phyloP scores from a whole-genome alignment of 2,113 vertebrate species.

The Synodontis membranacea region DNA sequence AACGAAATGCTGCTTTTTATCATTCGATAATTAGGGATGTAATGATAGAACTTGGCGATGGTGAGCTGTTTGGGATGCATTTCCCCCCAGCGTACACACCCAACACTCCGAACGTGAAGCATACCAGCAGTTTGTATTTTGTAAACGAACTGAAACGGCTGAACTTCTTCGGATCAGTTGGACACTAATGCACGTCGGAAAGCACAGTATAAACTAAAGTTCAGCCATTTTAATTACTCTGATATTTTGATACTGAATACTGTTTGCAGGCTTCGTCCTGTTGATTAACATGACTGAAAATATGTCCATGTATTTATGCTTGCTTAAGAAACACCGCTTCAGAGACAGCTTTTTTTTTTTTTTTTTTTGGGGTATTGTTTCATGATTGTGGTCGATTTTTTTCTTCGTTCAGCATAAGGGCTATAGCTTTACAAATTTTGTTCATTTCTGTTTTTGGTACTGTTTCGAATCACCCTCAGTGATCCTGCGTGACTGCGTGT shows the following conservation, averaged over 20 bases:
- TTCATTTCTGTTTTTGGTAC: constrained; percentile 67
- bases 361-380: constrained; percentile 26
- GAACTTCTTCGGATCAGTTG: neutral
- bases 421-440: constrained; percentile 57
- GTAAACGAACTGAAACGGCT: neutral
- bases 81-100: neutral
- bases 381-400: constrained; percentile 40
- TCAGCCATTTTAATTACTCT: constrained; percentile 14
- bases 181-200: neutral
- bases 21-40: neutral
- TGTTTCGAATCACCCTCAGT: constrained; percentile 49
- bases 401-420: constrained; percentile 64
- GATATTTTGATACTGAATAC: constrained; percentile 38
- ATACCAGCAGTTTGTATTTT: neutral
- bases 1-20: constrained; percentile 19
- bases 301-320: constrained; percentile 58
- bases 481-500: constrained; percentile 58
- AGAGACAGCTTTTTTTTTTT: constrained; percentile 32
- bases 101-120: neutral
- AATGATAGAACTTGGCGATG: neutral
- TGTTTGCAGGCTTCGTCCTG: constrained; percentile 41
- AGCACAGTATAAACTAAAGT: constrained; percentile 27
- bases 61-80: neutral
- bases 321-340: constrained; percentile 47
- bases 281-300: constrained; percentile 51